A percentile compares a stretch with the other conserved stretches of the same genome.
Conservation (phyloP, 2,113 vertebrate genomes). For the Sylvicapra grimmia region DNA sequence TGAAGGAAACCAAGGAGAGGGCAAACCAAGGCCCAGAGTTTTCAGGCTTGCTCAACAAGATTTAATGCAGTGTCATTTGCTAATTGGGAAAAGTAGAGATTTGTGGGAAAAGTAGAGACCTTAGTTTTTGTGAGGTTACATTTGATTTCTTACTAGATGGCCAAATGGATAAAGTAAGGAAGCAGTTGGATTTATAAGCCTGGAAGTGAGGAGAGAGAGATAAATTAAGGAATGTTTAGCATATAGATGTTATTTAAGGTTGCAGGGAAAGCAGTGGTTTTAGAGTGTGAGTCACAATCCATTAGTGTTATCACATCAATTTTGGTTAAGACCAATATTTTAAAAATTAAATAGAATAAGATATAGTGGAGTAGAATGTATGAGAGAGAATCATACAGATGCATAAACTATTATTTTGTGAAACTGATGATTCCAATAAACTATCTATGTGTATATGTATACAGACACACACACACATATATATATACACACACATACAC, state of each 20-base stretch:
- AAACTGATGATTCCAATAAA: not conserved
- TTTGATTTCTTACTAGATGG: slow-evolving; percentile 21
- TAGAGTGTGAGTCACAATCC: slow-evolving; percentile 25
- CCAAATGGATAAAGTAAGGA: not conserved
- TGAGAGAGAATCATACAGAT: not conserved
- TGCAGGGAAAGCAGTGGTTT: slow-evolving; percentile 7
- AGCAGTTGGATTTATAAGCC: not conserved
- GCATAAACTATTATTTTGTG: not conserved
- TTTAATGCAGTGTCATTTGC: not conserved
- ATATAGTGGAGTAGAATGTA: not conserved
- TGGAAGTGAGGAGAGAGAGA: slow-evolving; percentile 6
- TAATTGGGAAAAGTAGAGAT: not conserved
- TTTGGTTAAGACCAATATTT: not conserved
- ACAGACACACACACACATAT: fast-evolving
- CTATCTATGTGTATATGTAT: not conserved
- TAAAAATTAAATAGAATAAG: not conserved
- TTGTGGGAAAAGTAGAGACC: not conserved
- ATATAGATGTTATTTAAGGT: slow-evolving; percentile 17
- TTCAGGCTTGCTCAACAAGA: not conserved
- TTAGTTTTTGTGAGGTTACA: not conserved
- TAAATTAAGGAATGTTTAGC: slow-evolving; percentile 32
- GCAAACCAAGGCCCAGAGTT: not conserved
- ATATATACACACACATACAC: not conserved
- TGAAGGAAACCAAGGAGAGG: not conserved
- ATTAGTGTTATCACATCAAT: slow-evolving; percentile 24